Conservation (phyloP, 2,888 invertebrate genomes). For the Urechis unicinctus region DNA sequence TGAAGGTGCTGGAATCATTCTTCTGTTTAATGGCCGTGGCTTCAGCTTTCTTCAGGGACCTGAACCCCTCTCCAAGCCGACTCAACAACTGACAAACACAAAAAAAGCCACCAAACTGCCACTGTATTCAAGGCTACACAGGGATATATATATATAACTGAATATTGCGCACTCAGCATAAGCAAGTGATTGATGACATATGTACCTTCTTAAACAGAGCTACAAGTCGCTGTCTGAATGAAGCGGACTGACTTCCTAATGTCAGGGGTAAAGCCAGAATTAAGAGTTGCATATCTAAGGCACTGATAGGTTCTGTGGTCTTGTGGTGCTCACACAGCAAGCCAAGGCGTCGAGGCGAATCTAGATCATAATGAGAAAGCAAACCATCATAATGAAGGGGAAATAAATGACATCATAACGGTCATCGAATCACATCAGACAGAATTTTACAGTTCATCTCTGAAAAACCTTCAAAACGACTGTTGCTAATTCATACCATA, state of each 20-base stretch:
- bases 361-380: slow-evolving; percentile 45
- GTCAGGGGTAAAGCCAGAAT: slow-evolving; percentile 63
- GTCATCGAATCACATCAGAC: no score
- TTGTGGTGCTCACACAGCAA: slow-evolving; percentile 68
- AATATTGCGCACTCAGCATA: no score
- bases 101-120: neutral
- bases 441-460: no score
- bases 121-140: no score
- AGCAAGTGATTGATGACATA: neutral
- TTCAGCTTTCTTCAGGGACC: neutral
- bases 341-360: slow-evolving; percentile 64
- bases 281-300: slow-evolving; percentile 62
- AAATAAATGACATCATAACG: neutral
- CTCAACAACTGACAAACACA: slow-evolving; percentile 27
- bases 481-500: no score
- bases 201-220: slow-evolving; percentile 67
- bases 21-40: neutral
- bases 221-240: slow-evolving; percentile 65
- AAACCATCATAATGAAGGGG: neutral
- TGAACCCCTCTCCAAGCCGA: slow-evolving; percentile 30
- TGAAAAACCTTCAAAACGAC: no score
- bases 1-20: no score
- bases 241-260: slow-evolving; percentile 63
- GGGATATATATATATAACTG: no score
- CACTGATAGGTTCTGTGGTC: slow-evolving; percentile 62